Evolutionary conservation across 2,797 vertebrate genomes (phyloP), one percentile per base, ranked within the genome.

Genomic region (Anolis apletophallus): DNA sequence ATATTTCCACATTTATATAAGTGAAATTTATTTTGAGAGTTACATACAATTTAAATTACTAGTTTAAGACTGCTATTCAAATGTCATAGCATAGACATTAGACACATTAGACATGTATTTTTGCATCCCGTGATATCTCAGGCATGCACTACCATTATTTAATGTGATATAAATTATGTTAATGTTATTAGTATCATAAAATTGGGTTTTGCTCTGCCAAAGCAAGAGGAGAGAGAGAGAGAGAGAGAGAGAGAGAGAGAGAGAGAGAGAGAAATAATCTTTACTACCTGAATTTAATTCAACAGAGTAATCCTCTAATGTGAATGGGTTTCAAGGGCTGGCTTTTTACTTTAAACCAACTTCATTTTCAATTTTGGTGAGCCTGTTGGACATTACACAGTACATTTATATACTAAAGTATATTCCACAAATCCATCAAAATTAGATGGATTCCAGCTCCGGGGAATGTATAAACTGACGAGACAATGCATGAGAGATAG

Each of bases 211-310:
- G 32, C 46, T n/a, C 67, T 26, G 61, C 50, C 77, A 81, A 67
- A 87, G 80, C 72, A 54, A 83, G 5, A 46, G n/a, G 34, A 61
- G 34, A 64, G n/a, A 85, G 55, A 80, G 55, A 85, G 16, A 84
- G n/a, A n/a, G n/a, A 71, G 10, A 73, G 34, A 71, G 61, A 64
- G 40, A 46, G 40, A 46, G 3, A 6, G 40, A 46, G 40, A 46
- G 34, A 61, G 34, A 64, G n/a, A 85, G 55, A 80, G 55, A 85
- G 16, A 84, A 83, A 85, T 78, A 86, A 1, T 6, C 54, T 74
- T 75, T 90, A 79, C 21, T 40, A 55, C 46, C 59, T 88, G 72
- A 73, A 90, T 86, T 77, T 81, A 80, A 59, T 85, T 93, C n/a
- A 80, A 8, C 46, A 86, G 29, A 75, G 80, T 84, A 84, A 46